These are phyloP conservation scores for Tursiops truncatus DNA, from an alignment of 2,113 vertebrate genomes.

Conservation along the genomic window DNA sequence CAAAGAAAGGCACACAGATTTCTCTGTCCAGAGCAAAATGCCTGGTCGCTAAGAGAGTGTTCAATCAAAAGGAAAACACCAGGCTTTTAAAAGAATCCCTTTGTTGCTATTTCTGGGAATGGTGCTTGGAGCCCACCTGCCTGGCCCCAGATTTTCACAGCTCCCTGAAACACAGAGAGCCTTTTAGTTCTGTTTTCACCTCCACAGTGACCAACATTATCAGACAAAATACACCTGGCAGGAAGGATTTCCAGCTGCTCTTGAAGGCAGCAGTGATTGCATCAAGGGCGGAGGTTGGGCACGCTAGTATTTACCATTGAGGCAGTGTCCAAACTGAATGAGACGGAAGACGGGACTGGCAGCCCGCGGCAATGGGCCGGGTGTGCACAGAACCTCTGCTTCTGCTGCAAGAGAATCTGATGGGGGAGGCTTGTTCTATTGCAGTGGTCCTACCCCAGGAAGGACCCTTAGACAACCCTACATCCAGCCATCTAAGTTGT, in stretches of 20 bases:
- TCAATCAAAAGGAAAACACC: neutral
- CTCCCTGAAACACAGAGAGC: neutral
- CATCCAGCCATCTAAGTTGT: neutral
- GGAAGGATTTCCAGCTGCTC: neutral
- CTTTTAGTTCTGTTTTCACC: neutral
- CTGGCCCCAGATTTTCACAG: neutral
- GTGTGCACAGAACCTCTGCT: fast-evolving
- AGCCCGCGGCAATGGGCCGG: neutral
- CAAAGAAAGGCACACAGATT: neutral
- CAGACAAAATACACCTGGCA: constrained; percentile 10
- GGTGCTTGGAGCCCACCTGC: neutral
- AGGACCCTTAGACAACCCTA: neutral
- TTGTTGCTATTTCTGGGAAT: neutral
- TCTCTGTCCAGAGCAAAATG: neutral
- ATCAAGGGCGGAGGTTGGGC: neutral
- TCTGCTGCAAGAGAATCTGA: too few species aligned
- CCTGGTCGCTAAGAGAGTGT: neutral
- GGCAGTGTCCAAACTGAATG: neutral
- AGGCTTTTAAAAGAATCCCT: neutral
- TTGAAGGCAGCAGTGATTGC: neutral
- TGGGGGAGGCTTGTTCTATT: neutral
- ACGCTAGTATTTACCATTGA: neutral
- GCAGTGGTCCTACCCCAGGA: neutral
- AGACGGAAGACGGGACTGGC: neutral
- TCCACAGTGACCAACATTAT: neutral